Conservation (phyloP, 2,888 invertebrate species). For the Xestia ashworthii region DNA sequence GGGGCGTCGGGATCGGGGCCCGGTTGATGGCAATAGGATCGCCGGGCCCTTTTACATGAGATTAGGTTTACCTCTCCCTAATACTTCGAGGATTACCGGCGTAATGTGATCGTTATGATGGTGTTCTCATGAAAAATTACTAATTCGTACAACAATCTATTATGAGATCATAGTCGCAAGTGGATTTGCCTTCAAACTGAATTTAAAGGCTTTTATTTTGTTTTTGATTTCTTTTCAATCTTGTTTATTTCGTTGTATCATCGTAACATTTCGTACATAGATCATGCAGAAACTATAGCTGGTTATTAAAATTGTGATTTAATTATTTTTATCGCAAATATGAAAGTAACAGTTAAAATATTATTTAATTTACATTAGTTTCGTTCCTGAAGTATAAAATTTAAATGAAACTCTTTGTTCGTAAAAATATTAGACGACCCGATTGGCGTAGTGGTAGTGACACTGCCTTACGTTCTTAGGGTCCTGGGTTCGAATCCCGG, state of each 20-base stretch:
- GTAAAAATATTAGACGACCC: no score
- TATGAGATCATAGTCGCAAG: not conserved
- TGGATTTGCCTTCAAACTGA: no score
- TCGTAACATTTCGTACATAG: no score
- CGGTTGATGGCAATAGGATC: no score
- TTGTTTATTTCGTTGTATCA: not conserved
- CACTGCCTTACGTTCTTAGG: no score
- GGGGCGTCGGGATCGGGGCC: no score
- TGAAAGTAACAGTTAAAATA: not conserved
- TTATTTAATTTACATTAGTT: no score
- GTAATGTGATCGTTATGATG: not conserved
- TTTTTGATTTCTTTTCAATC: not conserved
- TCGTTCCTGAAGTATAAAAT: no score
- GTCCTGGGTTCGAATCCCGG: no score
- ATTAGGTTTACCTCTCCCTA: not conserved
- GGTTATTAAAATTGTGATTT: not conserved
- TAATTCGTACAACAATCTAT: not conserved
- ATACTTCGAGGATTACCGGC: not conserved
- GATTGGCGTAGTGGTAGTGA: no score
- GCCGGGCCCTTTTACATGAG: no score
- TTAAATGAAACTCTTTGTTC: no score
- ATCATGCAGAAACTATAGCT: not conserved
- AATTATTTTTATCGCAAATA: not conserved
- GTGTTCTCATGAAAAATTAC: not conserved
- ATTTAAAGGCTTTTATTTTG: not conserved